Conservation (phyloP, 53 echinoderm and acorn worm species). For the Stichopus horrens region DNA sequence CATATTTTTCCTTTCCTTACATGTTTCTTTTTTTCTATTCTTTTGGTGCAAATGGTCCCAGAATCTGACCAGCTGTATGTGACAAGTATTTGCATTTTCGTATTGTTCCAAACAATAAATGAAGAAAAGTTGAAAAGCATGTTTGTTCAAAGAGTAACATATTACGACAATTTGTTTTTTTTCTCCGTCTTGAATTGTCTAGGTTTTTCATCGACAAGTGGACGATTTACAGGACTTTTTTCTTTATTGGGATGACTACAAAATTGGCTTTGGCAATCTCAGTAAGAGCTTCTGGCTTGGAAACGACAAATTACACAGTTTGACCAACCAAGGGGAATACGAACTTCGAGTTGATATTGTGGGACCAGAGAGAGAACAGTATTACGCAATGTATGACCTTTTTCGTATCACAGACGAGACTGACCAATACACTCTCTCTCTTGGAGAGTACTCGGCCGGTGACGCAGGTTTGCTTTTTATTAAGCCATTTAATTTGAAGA, state of each 20-base stretch:
- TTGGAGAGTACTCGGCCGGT: not conserved
- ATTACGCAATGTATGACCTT: not conserved
- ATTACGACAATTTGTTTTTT: too few relatives aligned
- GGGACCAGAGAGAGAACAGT: not conserved
- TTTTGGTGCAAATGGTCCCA: too few relatives aligned
- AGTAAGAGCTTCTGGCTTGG: not conserved
- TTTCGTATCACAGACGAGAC: not conserved
- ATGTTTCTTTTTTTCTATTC: too few relatives aligned
- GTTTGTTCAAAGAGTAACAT: too few relatives aligned
- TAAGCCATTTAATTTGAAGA: not conserved
- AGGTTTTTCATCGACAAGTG: not conserved
- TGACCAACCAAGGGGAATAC: not conserved
- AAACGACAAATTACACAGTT: not conserved
- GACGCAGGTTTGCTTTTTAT: not conserved
- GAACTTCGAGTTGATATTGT: not conserved
- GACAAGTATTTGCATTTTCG: too few relatives aligned
- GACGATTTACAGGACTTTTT: not conserved
- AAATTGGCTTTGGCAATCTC: not conserved
- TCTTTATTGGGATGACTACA: conserved; percentile 3
- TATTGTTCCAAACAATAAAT: too few relatives aligned
- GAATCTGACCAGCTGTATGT: too few relatives aligned
- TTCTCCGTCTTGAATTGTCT: not conserved
- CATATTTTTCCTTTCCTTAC: too few relatives aligned
- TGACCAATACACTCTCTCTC: not conserved
- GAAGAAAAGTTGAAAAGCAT: too few relatives aligned